Evolutionary conservation across 2,797 vertebrate species (phyloP), one percentile per base, ranked within the genome.

Genomic region (Silurus lanzhouensis): DNA sequence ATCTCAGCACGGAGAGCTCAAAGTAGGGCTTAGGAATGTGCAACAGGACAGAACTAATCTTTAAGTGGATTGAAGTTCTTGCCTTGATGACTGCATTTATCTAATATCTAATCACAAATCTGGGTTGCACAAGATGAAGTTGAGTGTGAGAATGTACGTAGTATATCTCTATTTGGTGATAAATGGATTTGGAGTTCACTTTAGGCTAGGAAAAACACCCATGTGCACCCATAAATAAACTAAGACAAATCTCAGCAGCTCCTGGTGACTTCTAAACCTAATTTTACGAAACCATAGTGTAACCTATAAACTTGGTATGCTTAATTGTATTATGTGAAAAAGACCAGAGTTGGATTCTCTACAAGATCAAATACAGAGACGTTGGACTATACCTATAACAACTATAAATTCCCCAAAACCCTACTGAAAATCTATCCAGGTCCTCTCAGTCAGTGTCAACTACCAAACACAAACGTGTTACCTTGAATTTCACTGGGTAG

Each of bases 91-190:
- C 87, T 88, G 91, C 82, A 89, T 91, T 87, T 80, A 85, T 89
- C 87, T 92, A 93, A 93, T 92, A 91, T 92, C 90, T 89, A 92
- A 93, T 93, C 88, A 83, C 0, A 90, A 90, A 90, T 90, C 90
- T 90, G 83, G 74, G 63, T 86, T 78, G 63, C 77, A 79, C 38
- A 20, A 84, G 66, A 68, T 89, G 86, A 89, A 91, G 90, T 88
- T 85, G 15, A 61, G 46, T 38, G 25, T 58, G 13, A 77, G 61
- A 70, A 68, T 46, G 80, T 91, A 88, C 88, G 90, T 83, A 88
- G 85, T 88, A 91, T 90, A 90, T 83, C 90, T 90, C 67, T 88
- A 74, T 85, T 87, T 91, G 83, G 88, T 78, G 46, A 31, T 25
- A 80, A 92, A 90, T 87, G 82, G 83, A 67, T 55, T 70, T 67